Percentiles rank a stretch among this genome's conserved stretches.
phyloP scores from a whole-genome alignment of 2,797 vertebrate species.

The Gorsachius magnificus region DNA sequence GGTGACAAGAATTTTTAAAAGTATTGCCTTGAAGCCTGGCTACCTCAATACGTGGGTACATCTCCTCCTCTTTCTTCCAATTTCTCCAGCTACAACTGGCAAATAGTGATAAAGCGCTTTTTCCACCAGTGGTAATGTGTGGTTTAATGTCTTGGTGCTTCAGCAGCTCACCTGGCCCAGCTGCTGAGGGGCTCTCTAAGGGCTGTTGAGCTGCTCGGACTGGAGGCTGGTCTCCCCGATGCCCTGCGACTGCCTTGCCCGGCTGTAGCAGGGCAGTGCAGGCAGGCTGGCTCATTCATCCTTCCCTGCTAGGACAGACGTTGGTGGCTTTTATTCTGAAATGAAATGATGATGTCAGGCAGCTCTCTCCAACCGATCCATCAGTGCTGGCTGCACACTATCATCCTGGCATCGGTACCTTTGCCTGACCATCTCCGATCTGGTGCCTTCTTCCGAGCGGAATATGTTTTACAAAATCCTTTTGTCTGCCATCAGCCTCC shows the following conservation, averaged over 20 bases:
- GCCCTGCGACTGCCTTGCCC: neutral
- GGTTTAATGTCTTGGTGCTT: neutral
- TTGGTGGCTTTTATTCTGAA: conserved; percentile 63
- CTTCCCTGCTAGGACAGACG: neutral
- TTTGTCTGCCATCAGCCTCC: neutral
- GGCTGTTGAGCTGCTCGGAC: neutral
- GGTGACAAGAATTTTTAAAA: neutral
- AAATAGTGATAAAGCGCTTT: rapidly evolving
- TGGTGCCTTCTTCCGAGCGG: neutral
- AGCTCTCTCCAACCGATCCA: neutral
- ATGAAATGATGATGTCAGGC: conserved; percentile 36
- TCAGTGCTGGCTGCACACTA: neutral
- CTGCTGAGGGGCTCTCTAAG: rapidly evolving
- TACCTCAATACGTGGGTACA: rapidly evolving
- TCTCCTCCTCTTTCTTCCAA: too few species aligned
- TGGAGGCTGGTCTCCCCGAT: rapidly evolving
- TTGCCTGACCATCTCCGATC: neutral
- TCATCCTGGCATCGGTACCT: neutral
- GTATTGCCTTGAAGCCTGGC: neutral
- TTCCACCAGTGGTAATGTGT: rapidly evolving
- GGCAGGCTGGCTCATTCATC: neutral
- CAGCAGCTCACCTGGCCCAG: neutral
- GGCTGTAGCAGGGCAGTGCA: neutral
- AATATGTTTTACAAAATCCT: conserved; percentile 32
- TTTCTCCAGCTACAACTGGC: neutral